Evolutionary conservation across 2,113 vertebrate species (phyloP).

Genomic region (Meriones unguiculatus): DNA sequence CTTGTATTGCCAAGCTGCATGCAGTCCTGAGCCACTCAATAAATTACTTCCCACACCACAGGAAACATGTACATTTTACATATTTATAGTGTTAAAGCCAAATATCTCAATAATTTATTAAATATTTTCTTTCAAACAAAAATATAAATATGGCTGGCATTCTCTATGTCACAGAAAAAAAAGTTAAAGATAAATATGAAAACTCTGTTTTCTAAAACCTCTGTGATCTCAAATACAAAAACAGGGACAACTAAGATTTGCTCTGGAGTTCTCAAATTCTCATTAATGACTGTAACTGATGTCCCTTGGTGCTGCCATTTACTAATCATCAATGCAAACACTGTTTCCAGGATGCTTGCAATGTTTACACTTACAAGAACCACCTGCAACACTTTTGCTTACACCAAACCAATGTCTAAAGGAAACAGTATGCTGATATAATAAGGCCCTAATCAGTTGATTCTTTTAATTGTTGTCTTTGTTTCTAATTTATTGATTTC

Average conservation of each 20-base stretch:
- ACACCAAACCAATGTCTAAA: conserved; percentile 65
- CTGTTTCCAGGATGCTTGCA: background rate
- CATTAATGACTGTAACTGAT: background rate
- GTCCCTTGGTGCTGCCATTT: background rate
- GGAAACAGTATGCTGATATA: conserved; percentile 74
- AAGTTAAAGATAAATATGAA: background rate
- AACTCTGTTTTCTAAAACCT: conserved; percentile 26
- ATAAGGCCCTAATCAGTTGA: conserved; percentile 86
- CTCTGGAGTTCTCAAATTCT: conserved; percentile 6
- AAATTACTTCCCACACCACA: background rate
- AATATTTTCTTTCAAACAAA: conserved; percentile 16
- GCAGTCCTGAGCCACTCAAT: background rate
- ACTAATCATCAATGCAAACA: conserved; percentile 3
- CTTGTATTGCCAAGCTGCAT: background rate
- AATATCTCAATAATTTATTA: background rate
- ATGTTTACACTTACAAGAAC: background rate
- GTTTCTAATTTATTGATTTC: too few relatives aligned
- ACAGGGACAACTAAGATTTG: background rate
- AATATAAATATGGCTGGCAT: background rate
- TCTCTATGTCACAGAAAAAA: conserved; percentile 12
- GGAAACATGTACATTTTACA: background rate
- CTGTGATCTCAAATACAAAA: background rate
- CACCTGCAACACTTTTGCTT: conserved; percentile 48
- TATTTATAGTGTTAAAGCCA: background rate
- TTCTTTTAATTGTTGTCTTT: too few relatives aligned